Base-by-base conservation (phyloP, 2,888 invertebrate genomes). In the Lycocerus yunnanus region DNA sequence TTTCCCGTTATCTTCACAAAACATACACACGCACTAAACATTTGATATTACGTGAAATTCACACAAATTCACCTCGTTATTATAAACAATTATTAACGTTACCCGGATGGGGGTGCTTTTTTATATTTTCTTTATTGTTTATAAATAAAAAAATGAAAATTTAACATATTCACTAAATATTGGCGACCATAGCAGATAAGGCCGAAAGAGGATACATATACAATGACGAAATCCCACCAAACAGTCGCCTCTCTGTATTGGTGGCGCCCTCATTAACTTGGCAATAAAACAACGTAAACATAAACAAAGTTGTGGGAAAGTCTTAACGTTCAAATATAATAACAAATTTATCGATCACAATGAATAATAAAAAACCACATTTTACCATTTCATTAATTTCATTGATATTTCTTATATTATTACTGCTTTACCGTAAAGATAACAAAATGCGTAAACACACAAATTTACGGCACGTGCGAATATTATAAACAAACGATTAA, bases 1-100 rank as follows among this genome's bases (percentile, higher is more conserved):
- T 80, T 79, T 80, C 79, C 78, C 80, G 80, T 81, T 80, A 79
- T 78, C 77, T 79, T 59, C 66, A 58, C 60, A 63, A 72, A 68
- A 73, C 68, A 71, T 15, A 69, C 27, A 67, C 73, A 68, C 71
- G 63, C 68, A 74, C 60, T 58, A 60, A 68, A 24, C 68, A 72
- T 72, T 72, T 24, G 43, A 24, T 24, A 43, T 24, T 24, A 66
- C 66, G 43, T 66, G 66, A 66, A 43, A 43, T 43, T 43, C n/a
- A n/a, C 8, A 43, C n/a, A n/a, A 43, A 43, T 43, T n/a, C 43
- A 43, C 43, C n/a, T 2, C 43, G 43, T 43, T 43, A 43, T 43
- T 43, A n/a, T 43, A 43, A 43, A 43, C 43, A 43, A n/a, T 43
- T 43, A 8, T n/a, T n/a, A 6, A 43, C 43, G n/a, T 43, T 2